Evolutionary conservation across 2,797 vertebrate genomes (phyloP).

Genomic region (Rhodeus uyekii): DNA sequence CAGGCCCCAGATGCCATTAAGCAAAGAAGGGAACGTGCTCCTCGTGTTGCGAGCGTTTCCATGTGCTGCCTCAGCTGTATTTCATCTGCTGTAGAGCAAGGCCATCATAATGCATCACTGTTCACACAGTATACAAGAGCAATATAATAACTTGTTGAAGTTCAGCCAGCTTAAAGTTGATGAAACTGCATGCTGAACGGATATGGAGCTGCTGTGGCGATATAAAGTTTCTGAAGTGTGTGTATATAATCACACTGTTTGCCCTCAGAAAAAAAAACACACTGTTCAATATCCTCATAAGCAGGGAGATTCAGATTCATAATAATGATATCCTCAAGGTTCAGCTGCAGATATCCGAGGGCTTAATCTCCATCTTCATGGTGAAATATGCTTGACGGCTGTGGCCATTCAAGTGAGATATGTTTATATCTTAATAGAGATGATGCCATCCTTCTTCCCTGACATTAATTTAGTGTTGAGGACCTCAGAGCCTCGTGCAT

Average conservation of each 20-base stretch:
- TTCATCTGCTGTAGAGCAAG: slow-evolving; percentile 35
- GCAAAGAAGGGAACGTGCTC: slow-evolving; percentile 35
- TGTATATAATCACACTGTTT: slow-evolving; percentile 22
- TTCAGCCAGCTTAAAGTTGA: slow-evolving; percentile 28
- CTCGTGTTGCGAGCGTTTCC: slow-evolving; percentile 4
- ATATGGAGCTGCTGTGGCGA: slow-evolving; percentile 11
- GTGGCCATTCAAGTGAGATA: slow-evolving; percentile 44
- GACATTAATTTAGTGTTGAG: slow-evolving; percentile 67
- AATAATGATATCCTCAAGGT: slow-evolving; percentile 39
- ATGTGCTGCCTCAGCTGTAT: slow-evolving; percentile 41
- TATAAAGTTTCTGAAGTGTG: too few species aligned
- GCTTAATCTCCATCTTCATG: slow-evolving; percentile 28
- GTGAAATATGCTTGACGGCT: slow-evolving; percentile 58
- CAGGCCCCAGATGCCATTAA: slow-evolving; percentile 45
- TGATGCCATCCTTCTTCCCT: slow-evolving; percentile 63
- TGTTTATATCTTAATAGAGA: slow-evolving; percentile 53
- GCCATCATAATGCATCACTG: slow-evolving; percentile 44
- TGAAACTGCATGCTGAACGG: not conserved
- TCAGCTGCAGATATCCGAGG: slow-evolving; percentile 17
- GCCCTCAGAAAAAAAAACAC: not conserved
- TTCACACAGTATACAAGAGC: slow-evolving; percentile 18
- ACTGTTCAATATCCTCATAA: slow-evolving; percentile 24
- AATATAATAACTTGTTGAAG: slow-evolving; percentile 40
- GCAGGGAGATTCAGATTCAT: slow-evolving; percentile 28
- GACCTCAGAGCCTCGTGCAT: slow-evolving; percentile 61